These are phyloP conservation scores for Atractosteus spatula DNA, from an alignment of 2,113 vertebrate species.

Conservation along the genomic window DNA sequence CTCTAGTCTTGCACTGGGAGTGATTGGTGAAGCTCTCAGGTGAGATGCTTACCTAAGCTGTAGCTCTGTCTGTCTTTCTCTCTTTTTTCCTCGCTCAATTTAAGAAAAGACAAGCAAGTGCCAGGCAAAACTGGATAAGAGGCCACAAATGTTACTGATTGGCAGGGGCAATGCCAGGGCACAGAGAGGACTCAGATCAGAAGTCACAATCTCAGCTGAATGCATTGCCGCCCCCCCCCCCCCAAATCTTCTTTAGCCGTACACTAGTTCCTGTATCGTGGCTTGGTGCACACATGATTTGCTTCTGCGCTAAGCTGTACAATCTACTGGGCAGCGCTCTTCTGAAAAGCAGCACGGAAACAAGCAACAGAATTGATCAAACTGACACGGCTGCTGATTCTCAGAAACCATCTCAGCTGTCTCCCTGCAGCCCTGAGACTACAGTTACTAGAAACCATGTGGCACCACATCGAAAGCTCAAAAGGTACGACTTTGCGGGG, in stretches of 20 bases:
- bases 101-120: neutral
- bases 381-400: neutral
- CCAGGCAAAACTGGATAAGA: neutral
- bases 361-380: neutral
- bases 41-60: conserved; percentile 25
- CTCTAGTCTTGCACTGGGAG: conserved; percentile 37
- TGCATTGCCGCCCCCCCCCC: neutral
- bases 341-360: too few relatives aligned
- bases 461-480: too few relatives aligned
- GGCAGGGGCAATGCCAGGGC: neutral
- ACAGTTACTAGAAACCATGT: too few relatives aligned
- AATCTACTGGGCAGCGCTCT: neutral
- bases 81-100: neutral
- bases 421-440: too few relatives aligned
- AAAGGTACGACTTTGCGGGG: too few relatives aligned
- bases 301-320: conserved; percentile 4
- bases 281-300: neutral
- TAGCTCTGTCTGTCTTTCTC: conserved; percentile 16
- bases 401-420: neutral
- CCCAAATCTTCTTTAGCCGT: neutral
- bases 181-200: neutral
- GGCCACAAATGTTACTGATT: neutral
- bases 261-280: neutral
- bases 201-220: too few relatives aligned
- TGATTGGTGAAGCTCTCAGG: conserved; percentile 41